A percentile compares a stretch with the other conserved stretches of the same genome.
phyloP scores from a whole-genome alignment of 2,797 vertebrate genomes.

The Gymnoscopelus braueri region DNA sequence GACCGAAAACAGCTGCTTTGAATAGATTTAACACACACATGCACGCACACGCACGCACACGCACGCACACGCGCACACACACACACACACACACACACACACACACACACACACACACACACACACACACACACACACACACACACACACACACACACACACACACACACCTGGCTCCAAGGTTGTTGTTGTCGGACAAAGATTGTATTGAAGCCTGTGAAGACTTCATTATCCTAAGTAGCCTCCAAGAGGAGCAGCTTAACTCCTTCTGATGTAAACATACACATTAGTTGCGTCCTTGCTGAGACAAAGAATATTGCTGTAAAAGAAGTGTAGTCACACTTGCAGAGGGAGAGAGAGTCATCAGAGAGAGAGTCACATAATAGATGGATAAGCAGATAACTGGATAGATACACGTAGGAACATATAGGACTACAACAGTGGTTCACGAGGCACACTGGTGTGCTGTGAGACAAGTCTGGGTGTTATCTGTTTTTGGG shows the following conservation, averaged over 20 bases:
- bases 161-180: slow-evolving; percentile 4
- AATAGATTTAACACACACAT: not conserved
- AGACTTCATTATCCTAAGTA: slow-evolving; percentile 10
- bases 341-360: too few relatives aligned
- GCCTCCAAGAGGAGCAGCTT: not conserved
- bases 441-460: too few relatives aligned
- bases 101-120: not conserved
- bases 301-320: too few relatives aligned
- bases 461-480: too few relatives aligned
- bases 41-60: not conserved
- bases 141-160: slow-evolving; percentile 5
- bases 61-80: not conserved
- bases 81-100: not conserved
- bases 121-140: not conserved
- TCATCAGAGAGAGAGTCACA: too few relatives aligned
- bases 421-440: too few relatives aligned
- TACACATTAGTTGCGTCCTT: too few relatives aligned
- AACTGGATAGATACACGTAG: too few relatives aligned
- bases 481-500: too few relatives aligned
- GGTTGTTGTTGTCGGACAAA: slow-evolving; percentile 1
- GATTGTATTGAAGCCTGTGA: slow-evolving; percentile 1
- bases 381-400: too few relatives aligned
- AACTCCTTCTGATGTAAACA: not conserved
- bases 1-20: slow-evolving; percentile 45
- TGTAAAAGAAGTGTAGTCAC: too few relatives aligned